Base-by-base conservation (phyloP, 2,888 invertebrate genomes). In the Eurytoma californica region DNA sequence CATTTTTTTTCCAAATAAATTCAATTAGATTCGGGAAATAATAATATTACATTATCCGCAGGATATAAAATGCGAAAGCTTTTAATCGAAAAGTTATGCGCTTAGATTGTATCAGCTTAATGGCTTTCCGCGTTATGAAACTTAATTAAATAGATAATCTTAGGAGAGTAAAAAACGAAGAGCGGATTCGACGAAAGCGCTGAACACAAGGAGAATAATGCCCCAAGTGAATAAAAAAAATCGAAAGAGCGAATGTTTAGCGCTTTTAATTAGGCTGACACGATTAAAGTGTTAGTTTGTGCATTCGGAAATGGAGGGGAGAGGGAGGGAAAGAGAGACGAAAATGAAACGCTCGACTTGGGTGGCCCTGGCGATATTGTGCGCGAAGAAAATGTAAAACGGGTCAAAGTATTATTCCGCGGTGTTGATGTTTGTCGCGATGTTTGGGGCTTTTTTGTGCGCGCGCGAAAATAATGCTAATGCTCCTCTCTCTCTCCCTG, bases 111-210 rank as follows among this genome's bases (percentile, higher is more conserved):
- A 80, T 80, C 72, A 14, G 57, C 76, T 80, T 76, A 76, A 72
- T 80, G 67, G 72, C 68, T 68, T 69, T 68, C 57, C 58, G 58
- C 76, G 76, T 80, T 76, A 72, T 80, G 68, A 76, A 80, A 76
- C 67, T 80, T 75, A 72, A 80, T 80, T 80, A 80, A 80, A 72
- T 76, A 76, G 79, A 80, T 76, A 80, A 72, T 75, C 75, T 72
- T 9, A 14, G 53, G 58, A 55, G 39, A 39, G 39, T 39, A 7
- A 72, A 72, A 30, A 55, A 49, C 18, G 57, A 69, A 30, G 65
- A 60, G 20, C 2, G 39, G 18, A 57, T 24, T 60, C 28, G 28
- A 60, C 28, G 20, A 14, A 30, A 67, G 53, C 28, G 18, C 47
- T 30, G 47, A 60, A 47, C 47, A 58, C 58, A 30, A 70, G 39